Conservation (phyloP, 2,113 vertebrate species). For the Anguilla rostrata region DNA sequence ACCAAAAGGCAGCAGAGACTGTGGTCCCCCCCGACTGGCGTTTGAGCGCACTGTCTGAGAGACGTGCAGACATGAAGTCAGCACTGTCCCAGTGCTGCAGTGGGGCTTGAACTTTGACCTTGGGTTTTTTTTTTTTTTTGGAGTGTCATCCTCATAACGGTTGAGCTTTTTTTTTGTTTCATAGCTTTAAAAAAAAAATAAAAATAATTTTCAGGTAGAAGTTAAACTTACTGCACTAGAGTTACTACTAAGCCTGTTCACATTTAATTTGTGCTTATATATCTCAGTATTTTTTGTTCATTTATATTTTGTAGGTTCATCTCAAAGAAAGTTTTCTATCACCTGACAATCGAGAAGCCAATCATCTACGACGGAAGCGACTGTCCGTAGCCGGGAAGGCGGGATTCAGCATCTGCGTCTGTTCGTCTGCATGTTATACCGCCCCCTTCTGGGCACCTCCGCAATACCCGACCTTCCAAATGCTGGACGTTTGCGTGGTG, state of each 20-base stretch:
- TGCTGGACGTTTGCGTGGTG: too few relatives aligned
- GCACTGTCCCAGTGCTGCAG: too few relatives aligned
- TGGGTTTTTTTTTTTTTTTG: not conserved
- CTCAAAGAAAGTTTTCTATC: constrained; percentile 91
- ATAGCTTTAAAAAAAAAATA: too few relatives aligned
- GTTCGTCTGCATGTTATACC: not conserved
- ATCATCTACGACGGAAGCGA: constrained; percentile 95
- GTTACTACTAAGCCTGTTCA: too few relatives aligned
- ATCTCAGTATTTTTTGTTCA: too few relatives aligned
- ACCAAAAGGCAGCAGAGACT: too few relatives aligned
- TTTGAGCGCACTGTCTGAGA: too few relatives aligned
- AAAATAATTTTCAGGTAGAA: not conserved
- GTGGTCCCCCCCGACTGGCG: too few relatives aligned
- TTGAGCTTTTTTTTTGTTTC: not conserved
- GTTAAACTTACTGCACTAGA: too few relatives aligned
- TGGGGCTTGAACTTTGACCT: not conserved
- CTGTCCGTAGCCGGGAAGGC: constrained; percentile 58
- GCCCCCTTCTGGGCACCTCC: constrained; percentile 24
- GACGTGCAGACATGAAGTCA: too few relatives aligned
- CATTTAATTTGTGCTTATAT: too few relatives aligned
- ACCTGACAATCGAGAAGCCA: constrained; percentile 83
- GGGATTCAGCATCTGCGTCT: not conserved
- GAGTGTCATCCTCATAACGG: not conserved
- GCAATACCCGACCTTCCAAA: too few relatives aligned
- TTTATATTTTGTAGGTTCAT: constrained; percentile 77